phyloP scores from a whole-genome alignment of 2,113 vertebrate genomes.

The Pygoscelis adeliae region DNA sequence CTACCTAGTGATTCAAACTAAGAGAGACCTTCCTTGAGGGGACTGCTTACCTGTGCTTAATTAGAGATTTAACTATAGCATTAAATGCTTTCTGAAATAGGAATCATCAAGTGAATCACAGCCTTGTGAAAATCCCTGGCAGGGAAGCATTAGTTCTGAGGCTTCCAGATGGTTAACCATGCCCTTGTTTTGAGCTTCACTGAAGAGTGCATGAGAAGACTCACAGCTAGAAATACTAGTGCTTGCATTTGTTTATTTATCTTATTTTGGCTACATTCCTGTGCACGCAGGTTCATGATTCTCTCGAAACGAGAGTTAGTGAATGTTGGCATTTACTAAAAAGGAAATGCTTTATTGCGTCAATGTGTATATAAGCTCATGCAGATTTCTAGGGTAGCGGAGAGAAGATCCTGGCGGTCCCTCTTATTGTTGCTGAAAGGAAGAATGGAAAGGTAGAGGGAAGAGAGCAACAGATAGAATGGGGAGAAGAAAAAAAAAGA shows the following conservation, averaged over 20 bases:
- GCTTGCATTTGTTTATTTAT: background rate
- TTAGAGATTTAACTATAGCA: background rate
- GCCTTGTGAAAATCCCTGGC: conserved; percentile 41
- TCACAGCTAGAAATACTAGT: background rate
- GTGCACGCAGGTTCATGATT: background rate
- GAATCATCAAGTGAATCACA: conserved; percentile 9
- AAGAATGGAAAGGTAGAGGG: background rate
- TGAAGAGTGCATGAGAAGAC: background rate
- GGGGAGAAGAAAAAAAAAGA: background rate
- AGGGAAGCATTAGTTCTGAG: background rate
- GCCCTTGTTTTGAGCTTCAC: conserved; percentile 27
- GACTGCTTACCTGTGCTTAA: background rate
- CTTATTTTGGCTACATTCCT: background rate
- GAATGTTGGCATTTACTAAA: conserved; percentile 21
- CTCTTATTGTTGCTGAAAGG: conserved; percentile 43
- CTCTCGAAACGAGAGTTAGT: background rate
- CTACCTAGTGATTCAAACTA: background rate
- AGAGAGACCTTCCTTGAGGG: background rate
- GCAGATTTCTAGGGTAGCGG: background rate
- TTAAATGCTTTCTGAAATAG: background rate
- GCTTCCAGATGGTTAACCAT: conserved; percentile 50
- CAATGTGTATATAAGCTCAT: conserved; percentile 21
- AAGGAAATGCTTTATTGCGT: background rate
- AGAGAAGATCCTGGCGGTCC: conserved; percentile 27
- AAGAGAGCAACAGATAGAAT: background rate